A percentile compares a stretch with the other conserved stretches of the same genome.
These are phyloP conservation scores for Dasyurus viverrinus DNA, from an alignment of 2,113 vertebrate species.

Conservation along the genomic window DNA sequence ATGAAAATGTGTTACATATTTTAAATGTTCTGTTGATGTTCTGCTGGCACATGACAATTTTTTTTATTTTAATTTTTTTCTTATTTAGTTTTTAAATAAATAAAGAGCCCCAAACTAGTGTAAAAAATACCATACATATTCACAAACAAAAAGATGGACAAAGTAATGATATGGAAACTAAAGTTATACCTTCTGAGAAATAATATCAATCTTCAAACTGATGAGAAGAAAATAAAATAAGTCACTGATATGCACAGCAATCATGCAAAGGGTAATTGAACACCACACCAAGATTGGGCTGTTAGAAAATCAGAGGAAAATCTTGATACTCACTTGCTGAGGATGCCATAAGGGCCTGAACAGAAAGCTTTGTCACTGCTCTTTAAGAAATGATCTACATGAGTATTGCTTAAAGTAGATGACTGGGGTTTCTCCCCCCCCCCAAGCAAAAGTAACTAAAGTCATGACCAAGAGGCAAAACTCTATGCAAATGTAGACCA, in stretches of 20 bases:
- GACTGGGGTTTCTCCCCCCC: slow-evolving; percentile 2
- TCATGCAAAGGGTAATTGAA: slow-evolving; percentile 29
- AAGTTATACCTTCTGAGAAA: slow-evolving; percentile 15
- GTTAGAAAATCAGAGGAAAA: slow-evolving; percentile 51
- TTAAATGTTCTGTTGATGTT: too few relatives aligned
- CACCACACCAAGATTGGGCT: not conserved
- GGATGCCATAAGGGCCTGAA: slow-evolving; percentile 22
- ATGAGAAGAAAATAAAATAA: slow-evolving; percentile 13
- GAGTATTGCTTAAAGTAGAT: slow-evolving; percentile 10
- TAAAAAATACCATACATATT: not conserved
- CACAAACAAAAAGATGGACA: slow-evolving; percentile 15
- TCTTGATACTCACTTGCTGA: slow-evolving; percentile 37
- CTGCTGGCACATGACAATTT: too few relatives aligned
- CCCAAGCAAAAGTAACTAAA: not conserved
- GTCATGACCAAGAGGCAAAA: slow-evolving; percentile 27
- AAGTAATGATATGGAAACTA: not conserved
- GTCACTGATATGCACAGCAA: slow-evolving; percentile 1
- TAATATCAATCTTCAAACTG: slow-evolving; percentile 17
- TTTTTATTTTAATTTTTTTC: too few relatives aligned
- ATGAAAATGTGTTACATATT: too few relatives aligned
- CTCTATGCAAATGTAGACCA: not conserved
- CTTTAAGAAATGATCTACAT: slow-evolving; percentile 24
- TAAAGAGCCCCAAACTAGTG: too few relatives aligned
- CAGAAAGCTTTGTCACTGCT: slow-evolving; percentile 33
- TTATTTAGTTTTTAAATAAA: too few relatives aligned